phyloP scores from a whole-genome alignment of 2,888 invertebrate species.

The Nomada fabriciana region DNA sequence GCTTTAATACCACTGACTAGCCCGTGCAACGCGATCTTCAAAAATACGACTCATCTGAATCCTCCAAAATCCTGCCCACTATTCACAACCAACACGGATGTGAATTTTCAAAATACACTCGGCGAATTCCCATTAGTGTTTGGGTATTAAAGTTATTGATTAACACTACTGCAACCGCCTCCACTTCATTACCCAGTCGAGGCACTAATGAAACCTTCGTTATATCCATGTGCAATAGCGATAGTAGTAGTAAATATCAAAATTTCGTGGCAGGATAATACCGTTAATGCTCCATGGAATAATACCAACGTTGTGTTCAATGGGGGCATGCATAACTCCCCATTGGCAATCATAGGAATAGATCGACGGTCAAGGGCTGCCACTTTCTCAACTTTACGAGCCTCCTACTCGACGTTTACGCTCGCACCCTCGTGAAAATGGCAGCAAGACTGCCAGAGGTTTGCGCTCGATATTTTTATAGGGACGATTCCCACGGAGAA shows the following conservation, averaged over 20 bases:
- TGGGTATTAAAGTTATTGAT: background rate
- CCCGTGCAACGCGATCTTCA: background rate
- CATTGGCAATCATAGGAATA: conserved; percentile 12
- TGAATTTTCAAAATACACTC: background rate
- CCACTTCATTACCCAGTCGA: conserved; percentile 25
- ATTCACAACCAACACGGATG: background rate
- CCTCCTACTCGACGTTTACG: conserved; percentile 43
- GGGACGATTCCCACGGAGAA: background rate
- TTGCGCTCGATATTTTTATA: conserved; percentile 44
- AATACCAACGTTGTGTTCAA: conserved; percentile 15
- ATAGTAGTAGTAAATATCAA: conserved; percentile 13
- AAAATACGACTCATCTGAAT: background rate
- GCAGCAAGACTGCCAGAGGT: conserved; percentile 12
- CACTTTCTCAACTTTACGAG: conserved; percentile 55
- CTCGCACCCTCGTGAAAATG: conserved; percentile 33
- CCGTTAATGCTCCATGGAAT: conserved; percentile 19
- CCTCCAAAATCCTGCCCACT: too few relatives aligned
- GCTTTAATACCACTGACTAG: background rate
- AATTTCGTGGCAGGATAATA: conserved; percentile 13
- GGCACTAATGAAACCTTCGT: background rate
- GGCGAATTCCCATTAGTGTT: background rate
- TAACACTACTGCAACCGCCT: background rate
- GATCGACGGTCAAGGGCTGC: conserved; percentile 39
- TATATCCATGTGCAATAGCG: background rate
- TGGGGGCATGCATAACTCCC: conserved; percentile 5